phyloP scores from a whole-genome alignment of 2,888 invertebrate species.

The Pollenia labialis region DNA sequence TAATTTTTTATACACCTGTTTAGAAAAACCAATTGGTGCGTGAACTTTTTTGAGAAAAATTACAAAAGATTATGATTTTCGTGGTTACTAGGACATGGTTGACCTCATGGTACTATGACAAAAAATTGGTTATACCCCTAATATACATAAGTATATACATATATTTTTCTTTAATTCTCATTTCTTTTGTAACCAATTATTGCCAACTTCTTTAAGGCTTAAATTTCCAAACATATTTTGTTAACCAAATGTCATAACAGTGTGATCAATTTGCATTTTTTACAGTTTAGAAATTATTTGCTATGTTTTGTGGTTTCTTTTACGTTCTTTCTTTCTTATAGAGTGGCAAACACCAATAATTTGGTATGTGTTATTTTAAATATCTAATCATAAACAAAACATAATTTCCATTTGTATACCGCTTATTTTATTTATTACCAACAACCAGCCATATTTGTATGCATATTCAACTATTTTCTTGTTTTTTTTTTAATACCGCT shows the following conservation, averaged over 20 bases:
- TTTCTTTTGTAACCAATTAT: not conserved
- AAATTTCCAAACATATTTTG: not conserved
- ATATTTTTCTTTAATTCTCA: not conserved
- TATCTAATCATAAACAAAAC: constrained; percentile 23
- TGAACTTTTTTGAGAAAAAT: too few relatives aligned
- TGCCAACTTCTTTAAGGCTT: not conserved
- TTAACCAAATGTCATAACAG: not conserved
- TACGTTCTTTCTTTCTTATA: not conserved
- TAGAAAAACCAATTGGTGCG: too few relatives aligned
- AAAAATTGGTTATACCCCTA: too few relatives aligned
- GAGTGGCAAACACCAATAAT: too few relatives aligned
- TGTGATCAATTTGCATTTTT: too few relatives aligned
- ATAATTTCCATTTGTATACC: constrained; percentile 19
- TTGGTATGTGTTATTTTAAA: not conserved
- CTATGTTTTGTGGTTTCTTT: not conserved
- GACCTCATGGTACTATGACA: too few relatives aligned
- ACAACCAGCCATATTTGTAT: constrained; percentile 15
- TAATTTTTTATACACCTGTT: too few relatives aligned
- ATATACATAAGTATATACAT: too few relatives aligned
- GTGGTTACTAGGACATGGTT: too few relatives aligned
- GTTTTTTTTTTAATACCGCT: not conserved
- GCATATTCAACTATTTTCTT: not conserved
- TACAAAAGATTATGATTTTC: too few relatives aligned
- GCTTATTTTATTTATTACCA: not conserved
- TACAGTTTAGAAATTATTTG: too few relatives aligned